Base-by-base conservation (phyloP, 2,888 invertebrate genomes). In the Deilephila elpenor region DNA sequence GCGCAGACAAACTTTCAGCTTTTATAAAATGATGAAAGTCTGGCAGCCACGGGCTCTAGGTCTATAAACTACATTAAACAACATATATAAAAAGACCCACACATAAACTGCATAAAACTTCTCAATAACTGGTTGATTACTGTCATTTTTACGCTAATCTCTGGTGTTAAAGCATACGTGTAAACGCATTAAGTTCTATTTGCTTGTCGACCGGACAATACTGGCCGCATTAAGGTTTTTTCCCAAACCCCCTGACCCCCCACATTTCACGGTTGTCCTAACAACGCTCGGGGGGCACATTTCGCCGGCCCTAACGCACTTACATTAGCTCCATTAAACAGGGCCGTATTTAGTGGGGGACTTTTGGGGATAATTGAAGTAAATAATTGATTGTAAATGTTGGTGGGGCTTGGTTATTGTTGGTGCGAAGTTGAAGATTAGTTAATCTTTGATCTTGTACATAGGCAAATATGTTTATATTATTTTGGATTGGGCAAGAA, bases 271-370 rank as follows among this genome's bases (percentile, higher is more conserved):
- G 74, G 73, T 72, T 59, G 61, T 70, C 61, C 60, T 72, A 76
- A 75, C 71, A 60, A 73, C 70, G 59, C 77, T 75, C 76, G 59
- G 72, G 75, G 74, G 77, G 61, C 70, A 67, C 77, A 73, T 75
- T 75, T 71, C 70, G 62, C 71, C 56, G 20, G 29, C 70, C 72
- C 73, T 78, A 77, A 77, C 75, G 75, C 75, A 75, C 72, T 74
- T 74, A 74, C 72, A 74, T 73, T 75, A 75, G 76, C 70, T 51
- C 29, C 73, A 60, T 71, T 59, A 72, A 25, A 32, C 74, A 72
- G 74, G 60, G 72, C 53, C 37, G 72, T 44, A 72, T 67, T 74
- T 53, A 56, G 74, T 44, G 34, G 59, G 53, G 34, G 59, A 37
- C 64, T 59, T 56, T 62, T 7, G 72, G 64, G 64, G 72, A 64